Evolutionary conservation across 2,888 invertebrate species (phyloP), one percentile per base, ranked within the genome.

Genomic region (Orchesellides sinensis): DNA sequence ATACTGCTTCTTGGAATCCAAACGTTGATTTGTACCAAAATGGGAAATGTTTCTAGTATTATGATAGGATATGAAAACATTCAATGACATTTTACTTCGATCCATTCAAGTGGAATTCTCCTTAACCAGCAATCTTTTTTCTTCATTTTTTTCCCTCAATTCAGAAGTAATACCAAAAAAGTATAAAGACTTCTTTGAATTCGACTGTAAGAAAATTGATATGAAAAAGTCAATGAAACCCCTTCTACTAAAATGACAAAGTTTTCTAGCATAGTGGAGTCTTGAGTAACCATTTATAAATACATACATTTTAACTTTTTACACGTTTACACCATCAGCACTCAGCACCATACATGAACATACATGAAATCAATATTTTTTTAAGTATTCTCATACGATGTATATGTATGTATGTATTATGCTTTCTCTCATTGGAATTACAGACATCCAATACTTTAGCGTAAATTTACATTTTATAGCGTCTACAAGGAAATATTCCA

Each of bases 141-240:
- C 49, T 49, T n/a, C 21, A 59, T 29, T 29, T 29, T n/a, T 6
- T 49, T 29, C 17, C 29, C 32, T 1, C 25, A 54, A 17, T 19
- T n/a, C 49, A 17, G 17, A n/a, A n/a, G n/a, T n/a, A n/a, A n/a
- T n/a, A n/a, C n/a, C n/a, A n/a, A 17, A 25, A 23, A 54, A 54
- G 35, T 54, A 56, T 32, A 75, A 66, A 47, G 23, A 52, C n/a
- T 65, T 65, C 74, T 74, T 75, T 75, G 66, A 75, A 75, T 65
- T 54, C 35, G 40, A 75, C 45, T 56, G 75, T 75, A 66, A 66
- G 56, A 56, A 75, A 75, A 66, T 75, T 75, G 75, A 66, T 66
- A 75, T 68, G 66, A 56, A 66, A 75, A 68, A 66, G 29, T 29
- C 74, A 63, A 63, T 65, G 54, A 63, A 72, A 72, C 21, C 59